Evolutionary conservation across 2,888 invertebrate species (phyloP).

Genomic region (Meta bourneti): DNA sequence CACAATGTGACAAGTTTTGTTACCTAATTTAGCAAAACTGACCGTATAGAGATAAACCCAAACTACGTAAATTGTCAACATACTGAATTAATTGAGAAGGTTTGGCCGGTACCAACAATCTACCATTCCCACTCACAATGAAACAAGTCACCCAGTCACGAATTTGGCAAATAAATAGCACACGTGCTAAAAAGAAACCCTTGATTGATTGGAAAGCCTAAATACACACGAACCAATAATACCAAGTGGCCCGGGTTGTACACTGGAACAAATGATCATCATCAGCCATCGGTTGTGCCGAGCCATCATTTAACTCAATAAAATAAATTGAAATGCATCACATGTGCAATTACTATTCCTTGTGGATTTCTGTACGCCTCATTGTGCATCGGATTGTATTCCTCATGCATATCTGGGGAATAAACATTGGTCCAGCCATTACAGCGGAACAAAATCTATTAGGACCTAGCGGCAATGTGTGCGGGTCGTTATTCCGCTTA

Average conservation of each 20-base stretch:
- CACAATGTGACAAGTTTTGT: no score
- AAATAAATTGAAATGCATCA: background rate
- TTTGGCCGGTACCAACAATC: no score
- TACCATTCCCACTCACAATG: background rate
- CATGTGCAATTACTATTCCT: background rate
- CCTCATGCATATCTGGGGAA: slow-evolving; percentile 1
- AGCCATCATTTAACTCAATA: background rate
- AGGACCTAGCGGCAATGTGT: background rate
- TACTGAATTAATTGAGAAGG: no score
- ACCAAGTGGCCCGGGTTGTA: no score
- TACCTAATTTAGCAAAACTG: no score
- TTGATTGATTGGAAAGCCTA: no score
- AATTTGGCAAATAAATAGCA: background rate
- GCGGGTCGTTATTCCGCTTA: background rate
- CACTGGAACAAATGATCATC: background rate
- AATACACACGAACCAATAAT: no score
- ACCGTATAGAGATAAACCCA: no score
- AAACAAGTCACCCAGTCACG: background rate
- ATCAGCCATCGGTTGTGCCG: background rate
- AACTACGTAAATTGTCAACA: no score
- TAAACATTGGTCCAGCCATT: slow-evolving; percentile 1
- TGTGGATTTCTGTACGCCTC: background rate
- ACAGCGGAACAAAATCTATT: slow-evolving; percentile 31
- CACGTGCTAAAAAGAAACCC: background rate
- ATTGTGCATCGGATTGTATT: background rate